Evolutionary conservation across 1,140 invertebrate genomes (phyloP), one percentile per base, ranked within the genome.

Genomic region (Drosophila willistoni): DNA sequence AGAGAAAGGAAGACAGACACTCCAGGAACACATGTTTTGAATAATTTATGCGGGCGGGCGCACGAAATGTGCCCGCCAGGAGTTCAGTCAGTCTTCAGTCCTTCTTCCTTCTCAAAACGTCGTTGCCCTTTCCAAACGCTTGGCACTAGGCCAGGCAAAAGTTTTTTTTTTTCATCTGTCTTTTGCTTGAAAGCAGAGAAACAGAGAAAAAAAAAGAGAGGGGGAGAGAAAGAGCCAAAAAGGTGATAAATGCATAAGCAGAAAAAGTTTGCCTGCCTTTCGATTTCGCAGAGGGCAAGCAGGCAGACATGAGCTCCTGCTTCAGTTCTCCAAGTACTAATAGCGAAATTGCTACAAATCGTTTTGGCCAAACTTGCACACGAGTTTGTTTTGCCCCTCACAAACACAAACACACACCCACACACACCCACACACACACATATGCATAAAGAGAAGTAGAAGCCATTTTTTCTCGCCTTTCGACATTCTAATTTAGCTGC

Each of bases 321-420:
- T 13, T 12, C 2, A 47, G 60, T 17, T 44, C 34, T 44, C 41
- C 25, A 63, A 69, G 64, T 71, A 81, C 84, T 89, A 89, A 90
- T 89, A 89, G 85, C 78, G 78, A 90, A 89, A 90, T 90, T 89
- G 85, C 85, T 89, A 89, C 84, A 89, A 89, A 89, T 89, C 84
- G 84, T 79, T 89, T 89, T 90, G 84, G 85, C 83, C 83, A 86
- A 86, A 89, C 84, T 89, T 89, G 71, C 64, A 69, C 71, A 76
- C 55, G 44, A 85, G 82, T 85, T 85, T 81, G 78, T 86, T 81
- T 82, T 86, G 71, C 71, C 71, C 41, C 68, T 51, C 44, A 39
- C 55, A 67, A 13, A 44, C 44, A 51, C 5, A 29, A 29, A 29
- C 29, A 39, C 55, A 67, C 14, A 44, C 54, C 42, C n/a, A 13